These are phyloP conservation scores for Diaprepes abbreviatus DNA, from an alignment of 2,888 invertebrate species.

Conservation along the genomic window DNA sequence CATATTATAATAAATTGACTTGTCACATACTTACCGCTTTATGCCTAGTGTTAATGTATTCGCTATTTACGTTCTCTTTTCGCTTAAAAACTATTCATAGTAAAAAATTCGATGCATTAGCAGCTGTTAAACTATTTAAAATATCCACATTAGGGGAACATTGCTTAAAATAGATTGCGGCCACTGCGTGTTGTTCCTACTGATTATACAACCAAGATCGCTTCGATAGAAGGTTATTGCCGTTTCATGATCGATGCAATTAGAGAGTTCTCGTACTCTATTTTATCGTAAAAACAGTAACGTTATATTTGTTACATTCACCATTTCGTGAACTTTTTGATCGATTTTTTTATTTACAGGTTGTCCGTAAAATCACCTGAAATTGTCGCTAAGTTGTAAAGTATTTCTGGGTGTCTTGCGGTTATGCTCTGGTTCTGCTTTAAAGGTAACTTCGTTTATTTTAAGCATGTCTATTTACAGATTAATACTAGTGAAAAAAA, in stretches of 20 bases:
- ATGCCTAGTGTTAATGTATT: not conserved
- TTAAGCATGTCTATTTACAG: no score
- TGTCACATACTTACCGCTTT: constrained; percentile 18
- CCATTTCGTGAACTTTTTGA: no score
- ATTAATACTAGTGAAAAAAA: no score
- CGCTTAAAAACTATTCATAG: constrained; percentile 27
- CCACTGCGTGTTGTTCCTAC: constrained; percentile 1
- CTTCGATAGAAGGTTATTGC: constrained; percentile 8
- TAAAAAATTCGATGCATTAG: constrained; percentile 5
- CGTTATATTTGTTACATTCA: no score
- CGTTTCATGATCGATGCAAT: not conserved
- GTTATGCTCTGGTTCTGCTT: no score
- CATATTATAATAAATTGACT: not conserved
- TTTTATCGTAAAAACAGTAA: not conserved
- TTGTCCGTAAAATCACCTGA: no score
- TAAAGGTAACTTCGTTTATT: no score
- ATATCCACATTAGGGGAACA: constrained; percentile 28
- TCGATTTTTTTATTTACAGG: no score
- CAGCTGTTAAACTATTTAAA: constrained; percentile 24
- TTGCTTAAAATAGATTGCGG: constrained; percentile 32
- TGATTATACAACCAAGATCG: constrained; percentile 31
- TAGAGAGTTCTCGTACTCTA: not conserved
- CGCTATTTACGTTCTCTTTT: constrained; percentile 3
- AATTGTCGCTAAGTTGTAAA: no score
- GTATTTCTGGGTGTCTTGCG: no score